A percentile compares a stretch with the other conserved stretches of the same genome.
phyloP scores from a whole-genome alignment of 2,888 invertebrate species.

The Petrolisthes cinctipes region DNA sequence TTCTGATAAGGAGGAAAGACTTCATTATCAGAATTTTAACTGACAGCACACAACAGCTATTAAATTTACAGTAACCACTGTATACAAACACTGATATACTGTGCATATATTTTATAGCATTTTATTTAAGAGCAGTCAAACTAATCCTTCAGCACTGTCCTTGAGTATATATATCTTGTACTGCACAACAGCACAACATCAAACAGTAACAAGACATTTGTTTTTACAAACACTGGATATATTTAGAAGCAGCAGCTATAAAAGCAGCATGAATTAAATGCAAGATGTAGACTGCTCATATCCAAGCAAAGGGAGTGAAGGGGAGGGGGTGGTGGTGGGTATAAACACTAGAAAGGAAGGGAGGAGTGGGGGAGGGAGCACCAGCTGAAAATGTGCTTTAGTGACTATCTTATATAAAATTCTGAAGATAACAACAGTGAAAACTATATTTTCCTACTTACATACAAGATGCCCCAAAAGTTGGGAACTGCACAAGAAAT shows the following conservation, averaged over 20 bases:
- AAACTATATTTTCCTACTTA: neutral
- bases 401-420: neutral
- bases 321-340: neutral
- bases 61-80: too few relatives aligned
- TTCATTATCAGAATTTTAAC: too few relatives aligned
- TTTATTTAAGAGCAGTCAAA: too few relatives aligned
- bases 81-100: too few relatives aligned
- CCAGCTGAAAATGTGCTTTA: slow-evolving; percentile 12
- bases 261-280: neutral
- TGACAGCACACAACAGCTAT: too few relatives aligned
- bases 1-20: too few relatives aligned
- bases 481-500: neutral
- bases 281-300: neutral
- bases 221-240: too few relatives aligned
- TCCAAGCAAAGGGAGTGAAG: neutral
- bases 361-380: neutral
- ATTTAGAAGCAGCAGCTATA: neutral
- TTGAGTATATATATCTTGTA: too few relatives aligned
- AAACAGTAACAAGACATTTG: too few relatives aligned
- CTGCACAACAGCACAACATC: too few relatives aligned
- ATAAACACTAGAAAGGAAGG: neutral
- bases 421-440: neutral
- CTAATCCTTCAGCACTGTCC: too few relatives aligned
- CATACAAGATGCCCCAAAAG: neutral
- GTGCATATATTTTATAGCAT: too few relatives aligned